Percentiles rank a stretch among this genome's conserved stretches.
These are phyloP conservation scores for Gambusia holbrooki DNA, from an alignment of 2,113 vertebrate genomes.

Conservation along the genomic window DNA sequence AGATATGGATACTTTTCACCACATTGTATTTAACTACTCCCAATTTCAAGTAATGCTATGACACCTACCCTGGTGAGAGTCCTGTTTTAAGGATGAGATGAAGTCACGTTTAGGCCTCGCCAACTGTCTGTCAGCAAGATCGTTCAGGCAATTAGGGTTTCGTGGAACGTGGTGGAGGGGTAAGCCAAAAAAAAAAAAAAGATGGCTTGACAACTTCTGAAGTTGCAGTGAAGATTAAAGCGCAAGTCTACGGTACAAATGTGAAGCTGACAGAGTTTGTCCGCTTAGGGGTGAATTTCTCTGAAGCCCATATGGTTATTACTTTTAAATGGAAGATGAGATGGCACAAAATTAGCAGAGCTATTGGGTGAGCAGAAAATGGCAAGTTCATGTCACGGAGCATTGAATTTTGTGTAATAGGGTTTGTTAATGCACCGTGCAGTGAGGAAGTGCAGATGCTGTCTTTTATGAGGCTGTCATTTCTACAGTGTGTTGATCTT, in stretches of 20 bases:
- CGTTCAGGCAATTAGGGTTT: neutral
- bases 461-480: neutral
- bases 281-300: neutral
- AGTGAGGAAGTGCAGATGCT: neutral
- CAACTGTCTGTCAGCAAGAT: neutral
- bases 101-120: neutral
- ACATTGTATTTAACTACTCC: neutral
- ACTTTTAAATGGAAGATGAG: slow-evolving; percentile 1
- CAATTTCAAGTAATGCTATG: neutral
- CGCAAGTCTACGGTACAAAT: neutral
- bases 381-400: neutral
- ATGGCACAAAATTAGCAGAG: neutral
- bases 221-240: neutral
- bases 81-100: neutral
- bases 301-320: neutral
- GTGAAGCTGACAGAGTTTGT: neutral
- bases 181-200: neutral
- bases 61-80: neutral
- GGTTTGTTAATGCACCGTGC: neutral
- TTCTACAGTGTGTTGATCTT: neutral
- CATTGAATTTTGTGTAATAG: slow-evolving; percentile 1
- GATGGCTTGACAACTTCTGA: neutral
- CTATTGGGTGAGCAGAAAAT: neutral
- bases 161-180: neutral
- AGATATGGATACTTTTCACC: neutral